These are phyloP conservation scores for Thripadectes ignobilis DNA, from an alignment of 2,797 vertebrate genomes.

Conservation along the genomic window DNA sequence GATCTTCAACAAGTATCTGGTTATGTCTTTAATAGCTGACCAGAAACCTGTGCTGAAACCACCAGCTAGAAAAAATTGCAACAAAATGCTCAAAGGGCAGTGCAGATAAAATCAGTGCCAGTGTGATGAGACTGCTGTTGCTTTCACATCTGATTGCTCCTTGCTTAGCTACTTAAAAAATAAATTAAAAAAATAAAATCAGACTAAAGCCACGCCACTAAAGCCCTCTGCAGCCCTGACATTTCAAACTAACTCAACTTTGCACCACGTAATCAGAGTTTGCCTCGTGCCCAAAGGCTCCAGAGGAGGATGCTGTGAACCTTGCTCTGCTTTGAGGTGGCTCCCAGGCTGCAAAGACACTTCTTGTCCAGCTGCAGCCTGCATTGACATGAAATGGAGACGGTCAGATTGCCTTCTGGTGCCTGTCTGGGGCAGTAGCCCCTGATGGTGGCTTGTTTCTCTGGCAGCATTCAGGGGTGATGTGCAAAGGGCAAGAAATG, in stretches of 20 bases:
- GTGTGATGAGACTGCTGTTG: neutral
- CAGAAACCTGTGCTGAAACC: neutral
- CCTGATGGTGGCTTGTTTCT: neutral
- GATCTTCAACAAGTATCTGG: neutral
- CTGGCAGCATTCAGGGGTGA: neutral
- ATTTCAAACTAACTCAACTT: neutral
- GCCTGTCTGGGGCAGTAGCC: neutral
- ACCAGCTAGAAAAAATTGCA: neutral
- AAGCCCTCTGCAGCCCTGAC: neutral
- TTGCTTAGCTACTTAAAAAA: neutral
- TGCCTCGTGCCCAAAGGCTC: neutral
- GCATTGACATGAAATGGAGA: neutral
- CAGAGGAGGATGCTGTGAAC: neutral
- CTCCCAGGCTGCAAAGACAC: neutral
- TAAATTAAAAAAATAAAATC: neutral
- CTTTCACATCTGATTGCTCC: neutral
- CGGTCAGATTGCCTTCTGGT: constrained; percentile 32
- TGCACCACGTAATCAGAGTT: neutral
- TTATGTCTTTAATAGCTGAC: neutral
- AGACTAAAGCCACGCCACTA: neutral
- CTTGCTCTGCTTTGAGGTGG: neutral
- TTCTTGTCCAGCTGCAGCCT: neutral
- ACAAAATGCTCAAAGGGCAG: neutral
- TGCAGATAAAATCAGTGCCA: neutral
- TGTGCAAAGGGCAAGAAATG: neutral